Conservation (phyloP, 1,140 invertebrate species). For the Drosophila repleta region DNA sequence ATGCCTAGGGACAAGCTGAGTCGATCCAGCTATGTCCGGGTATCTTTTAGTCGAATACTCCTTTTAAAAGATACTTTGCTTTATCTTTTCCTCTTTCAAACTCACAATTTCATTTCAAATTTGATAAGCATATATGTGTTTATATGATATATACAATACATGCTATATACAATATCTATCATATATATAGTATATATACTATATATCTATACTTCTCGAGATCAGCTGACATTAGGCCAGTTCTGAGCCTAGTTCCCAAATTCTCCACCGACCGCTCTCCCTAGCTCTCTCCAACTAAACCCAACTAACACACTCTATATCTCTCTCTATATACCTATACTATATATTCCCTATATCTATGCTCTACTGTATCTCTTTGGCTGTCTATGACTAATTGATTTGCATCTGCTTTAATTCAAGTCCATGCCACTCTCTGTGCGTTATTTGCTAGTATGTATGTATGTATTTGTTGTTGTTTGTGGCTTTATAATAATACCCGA, state of each 20-base stretch:
- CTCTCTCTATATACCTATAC: constrained; percentile 16
- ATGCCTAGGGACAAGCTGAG: too few species aligned
- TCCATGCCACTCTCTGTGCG: constrained; percentile 68
- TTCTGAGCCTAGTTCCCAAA: neutral
- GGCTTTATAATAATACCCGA: constrained; percentile 43
- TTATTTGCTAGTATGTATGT: constrained; percentile 77
- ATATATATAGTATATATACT: too few species aligned
- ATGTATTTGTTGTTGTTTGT: constrained; percentile 56
- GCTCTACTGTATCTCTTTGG: constrained; percentile 27
- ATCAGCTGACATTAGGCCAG: too few species aligned
- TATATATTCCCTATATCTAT: constrained; percentile 7
- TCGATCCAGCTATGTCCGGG: too few species aligned
- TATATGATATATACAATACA: too few species aligned
- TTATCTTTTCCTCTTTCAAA: too few species aligned
- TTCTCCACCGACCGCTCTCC: neutral
- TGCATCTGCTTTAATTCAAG: constrained; percentile 70
- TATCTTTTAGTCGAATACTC: too few species aligned
- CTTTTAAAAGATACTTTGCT: too few species aligned
- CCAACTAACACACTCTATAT: neutral
- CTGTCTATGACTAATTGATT: constrained; percentile 50
- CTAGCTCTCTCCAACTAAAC: neutral
- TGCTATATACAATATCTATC: too few species aligned
- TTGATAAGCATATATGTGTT: too few species aligned
- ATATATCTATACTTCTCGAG: too few species aligned
- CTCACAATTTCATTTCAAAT: too few species aligned